Conservation (phyloP, 2,113 vertebrate genomes). For the Eublepharis macularius region DNA sequence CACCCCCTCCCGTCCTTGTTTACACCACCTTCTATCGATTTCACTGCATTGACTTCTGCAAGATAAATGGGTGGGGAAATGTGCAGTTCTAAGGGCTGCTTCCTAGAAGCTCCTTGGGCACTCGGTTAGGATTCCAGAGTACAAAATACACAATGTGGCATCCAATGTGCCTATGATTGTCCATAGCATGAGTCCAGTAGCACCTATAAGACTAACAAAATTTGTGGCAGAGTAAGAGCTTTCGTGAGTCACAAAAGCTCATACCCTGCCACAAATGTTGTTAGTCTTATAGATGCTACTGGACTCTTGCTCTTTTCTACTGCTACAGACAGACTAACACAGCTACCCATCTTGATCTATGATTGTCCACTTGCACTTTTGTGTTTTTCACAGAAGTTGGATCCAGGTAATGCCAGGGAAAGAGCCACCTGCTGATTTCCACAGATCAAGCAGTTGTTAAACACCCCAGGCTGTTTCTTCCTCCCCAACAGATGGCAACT, state of each 20-base stretch:
- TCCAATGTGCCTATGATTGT: neutral
- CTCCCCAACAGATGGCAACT: neutral
- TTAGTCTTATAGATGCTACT: no score
- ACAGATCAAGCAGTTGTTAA: neutral
- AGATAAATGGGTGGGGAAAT: conserved; percentile 24
- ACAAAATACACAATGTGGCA: neutral
- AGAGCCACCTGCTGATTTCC: neutral
- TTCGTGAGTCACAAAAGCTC: no score
- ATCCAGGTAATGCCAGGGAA: neutral
- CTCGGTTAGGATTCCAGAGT: neutral
- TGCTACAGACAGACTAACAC: no score
- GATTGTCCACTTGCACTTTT: neutral
- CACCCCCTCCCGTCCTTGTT: neutral
- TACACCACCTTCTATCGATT: conserved; percentile 4
- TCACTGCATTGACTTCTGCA: neutral
- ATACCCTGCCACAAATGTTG: no score
- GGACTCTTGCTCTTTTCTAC: no score
- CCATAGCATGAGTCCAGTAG: no score
- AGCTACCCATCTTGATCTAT: no score
- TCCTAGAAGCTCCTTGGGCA: conserved; percentile 10
- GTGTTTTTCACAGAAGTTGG: neutral
- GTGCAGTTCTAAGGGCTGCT: neutral
- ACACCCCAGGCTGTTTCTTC: neutral
- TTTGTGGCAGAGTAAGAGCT: no score
- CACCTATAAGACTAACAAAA: no score